phyloP scores from a whole-genome alignment of 2,888 invertebrate genomes.

The Cephus pygmeus region DNA sequence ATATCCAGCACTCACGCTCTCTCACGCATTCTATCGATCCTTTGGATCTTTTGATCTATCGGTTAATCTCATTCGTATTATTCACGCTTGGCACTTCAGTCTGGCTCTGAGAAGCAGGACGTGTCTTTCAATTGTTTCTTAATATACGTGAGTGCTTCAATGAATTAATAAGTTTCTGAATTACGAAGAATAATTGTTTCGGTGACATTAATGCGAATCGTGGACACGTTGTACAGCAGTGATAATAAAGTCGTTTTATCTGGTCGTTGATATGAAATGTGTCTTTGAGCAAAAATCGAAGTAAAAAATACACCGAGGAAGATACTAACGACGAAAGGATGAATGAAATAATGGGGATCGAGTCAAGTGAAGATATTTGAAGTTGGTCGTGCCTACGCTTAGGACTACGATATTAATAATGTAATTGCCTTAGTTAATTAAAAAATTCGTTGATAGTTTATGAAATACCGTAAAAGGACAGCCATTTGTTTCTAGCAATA shows the following conservation, averaged over 20 bases:
- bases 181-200: too few relatives aligned
- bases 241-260: conserved; percentile 10
- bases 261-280: conserved; percentile 40
- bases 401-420: not conserved
- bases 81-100: not conserved
- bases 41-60: not conserved
- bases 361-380: not conserved
- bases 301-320: conserved; percentile 3
- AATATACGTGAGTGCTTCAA: not conserved
- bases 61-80: not conserved
- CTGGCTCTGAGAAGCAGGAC: not conserved
- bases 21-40: not conserved
- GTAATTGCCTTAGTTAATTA: conserved; percentile 10
- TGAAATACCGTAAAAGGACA: conserved; percentile 29
- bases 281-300: conserved; percentile 39
- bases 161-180: not conserved
- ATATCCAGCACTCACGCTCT: conserved; percentile 22
- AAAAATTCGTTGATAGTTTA: conserved; percentile 43
- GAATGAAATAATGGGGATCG: not conserved
- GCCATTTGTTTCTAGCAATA: conserved; percentile 22
- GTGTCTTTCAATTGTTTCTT: not conserved
- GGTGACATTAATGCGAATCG: conserved; percentile 19
- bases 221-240: conserved; percentile 15
- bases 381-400: conserved; percentile 3
- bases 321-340: not conserved